These are phyloP conservation scores for Elysia crispata DNA, from an alignment of 2,888 invertebrate genomes.

Conservation along the genomic window DNA sequence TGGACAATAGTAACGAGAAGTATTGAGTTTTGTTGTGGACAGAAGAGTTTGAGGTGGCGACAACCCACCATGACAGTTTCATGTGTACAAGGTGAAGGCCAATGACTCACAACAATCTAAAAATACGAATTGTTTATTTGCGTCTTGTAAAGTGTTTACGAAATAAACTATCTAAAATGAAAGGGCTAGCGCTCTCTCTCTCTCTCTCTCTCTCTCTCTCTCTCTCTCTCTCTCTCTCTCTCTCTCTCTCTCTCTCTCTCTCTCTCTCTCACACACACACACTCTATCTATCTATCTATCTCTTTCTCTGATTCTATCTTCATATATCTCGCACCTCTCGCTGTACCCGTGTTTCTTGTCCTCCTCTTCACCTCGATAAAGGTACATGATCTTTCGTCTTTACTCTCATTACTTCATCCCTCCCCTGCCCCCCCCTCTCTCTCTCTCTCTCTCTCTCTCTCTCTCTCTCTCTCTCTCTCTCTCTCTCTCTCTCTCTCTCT, in stretches of 20 bases:
- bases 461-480: neutral
- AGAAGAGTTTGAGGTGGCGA: neutral
- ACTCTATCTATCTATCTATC: no score
- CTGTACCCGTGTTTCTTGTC: neutral
- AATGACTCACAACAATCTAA: neutral
- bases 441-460: neutral
- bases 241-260: constrained; percentile 1
- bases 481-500: neutral
- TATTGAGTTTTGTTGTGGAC: neutral
- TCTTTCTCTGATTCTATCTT: neutral
- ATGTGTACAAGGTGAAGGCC: neutral
- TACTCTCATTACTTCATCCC: neutral
- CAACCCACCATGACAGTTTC: neutral
- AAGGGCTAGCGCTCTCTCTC: no score
- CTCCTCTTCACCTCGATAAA: neutral
- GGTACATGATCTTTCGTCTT: neutral
- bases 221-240: constrained; percentile 28
- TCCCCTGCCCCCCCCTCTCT: neutral
- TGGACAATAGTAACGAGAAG: no score
- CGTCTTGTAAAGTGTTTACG: neutral
- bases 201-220: constrained; percentile 20
- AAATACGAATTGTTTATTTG: neutral
- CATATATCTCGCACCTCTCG: neutral
- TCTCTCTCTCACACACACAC: neutral
- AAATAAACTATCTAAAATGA: no score